phyloP scores from a whole-genome alignment of 1,140 invertebrate species.

The Mactra quadrangularis region DNA sequence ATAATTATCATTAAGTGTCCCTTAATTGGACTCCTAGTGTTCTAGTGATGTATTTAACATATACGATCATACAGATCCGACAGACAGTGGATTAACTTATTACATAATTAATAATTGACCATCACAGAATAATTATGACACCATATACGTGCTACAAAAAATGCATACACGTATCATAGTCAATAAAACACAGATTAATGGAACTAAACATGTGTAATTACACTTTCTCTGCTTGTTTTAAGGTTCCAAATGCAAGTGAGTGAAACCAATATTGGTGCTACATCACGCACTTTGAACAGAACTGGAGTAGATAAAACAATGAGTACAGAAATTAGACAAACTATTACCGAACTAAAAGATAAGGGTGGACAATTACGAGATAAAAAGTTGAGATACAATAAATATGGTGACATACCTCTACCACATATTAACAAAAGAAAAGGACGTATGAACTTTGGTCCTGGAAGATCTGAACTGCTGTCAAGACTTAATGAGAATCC shows the following conservation, averaged over 20 bases:
- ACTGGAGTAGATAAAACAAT: not conserved
- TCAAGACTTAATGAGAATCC: not conserved
- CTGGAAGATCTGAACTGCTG: conserved; percentile 28
- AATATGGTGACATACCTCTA: conserved; percentile 13
- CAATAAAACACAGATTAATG: too few species aligned
- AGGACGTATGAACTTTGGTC: conserved; percentile 25
- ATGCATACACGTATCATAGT: too few species aligned
- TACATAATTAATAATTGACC: too few species aligned
- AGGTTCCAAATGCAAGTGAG: not conserved
- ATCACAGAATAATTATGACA: too few species aligned
- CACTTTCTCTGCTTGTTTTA: too few species aligned
- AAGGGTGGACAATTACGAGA: not conserved
- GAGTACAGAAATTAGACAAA: not conserved
- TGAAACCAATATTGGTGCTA: not conserved
- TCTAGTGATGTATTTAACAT: too few species aligned
- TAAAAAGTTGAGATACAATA: not conserved
- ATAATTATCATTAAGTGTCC: too few species aligned
- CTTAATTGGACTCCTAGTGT: too few species aligned
- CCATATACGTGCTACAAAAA: too few species aligned
- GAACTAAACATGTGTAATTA: too few species aligned
- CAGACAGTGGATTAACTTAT: too few species aligned
- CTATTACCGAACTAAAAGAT: not conserved
- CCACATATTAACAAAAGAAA: conserved; percentile 2
- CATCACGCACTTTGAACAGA: not conserved
- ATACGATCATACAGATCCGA: too few species aligned